These are phyloP conservation scores for Orycteropus afer DNA, from an alignment of 2,113 vertebrate genomes.

Conservation along the genomic window DNA sequence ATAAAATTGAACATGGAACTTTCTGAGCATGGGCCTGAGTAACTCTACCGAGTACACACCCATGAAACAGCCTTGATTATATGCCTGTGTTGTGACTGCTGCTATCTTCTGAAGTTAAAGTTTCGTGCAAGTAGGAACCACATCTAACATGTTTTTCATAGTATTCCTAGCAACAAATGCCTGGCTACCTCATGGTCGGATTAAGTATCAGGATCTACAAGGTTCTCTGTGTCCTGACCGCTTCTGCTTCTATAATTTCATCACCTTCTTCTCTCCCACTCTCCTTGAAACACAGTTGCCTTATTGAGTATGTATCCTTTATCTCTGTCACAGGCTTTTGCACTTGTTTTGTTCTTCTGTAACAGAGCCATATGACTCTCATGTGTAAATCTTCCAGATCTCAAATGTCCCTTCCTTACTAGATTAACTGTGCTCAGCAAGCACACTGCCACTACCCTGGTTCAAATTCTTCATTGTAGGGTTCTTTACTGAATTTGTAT, in stretches of 20 bases:
- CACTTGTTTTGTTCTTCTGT: background rate
- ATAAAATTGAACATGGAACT: background rate
- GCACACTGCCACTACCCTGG: background rate
- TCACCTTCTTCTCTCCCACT: too few species aligned
- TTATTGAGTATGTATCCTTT: background rate
- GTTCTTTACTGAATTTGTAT: background rate
- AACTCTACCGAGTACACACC: background rate
- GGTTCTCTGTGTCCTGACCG: background rate
- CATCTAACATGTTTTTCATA: fast-evolving
- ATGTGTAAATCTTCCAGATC: background rate
- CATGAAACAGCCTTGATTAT: background rate
- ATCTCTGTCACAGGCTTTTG: background rate
- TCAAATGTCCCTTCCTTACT: background rate
- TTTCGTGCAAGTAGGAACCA: background rate
- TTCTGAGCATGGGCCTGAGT: fast-evolving
- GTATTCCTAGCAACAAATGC: background rate
- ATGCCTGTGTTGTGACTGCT: too few species aligned
- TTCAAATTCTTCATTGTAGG: background rate
- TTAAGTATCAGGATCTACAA: background rate
- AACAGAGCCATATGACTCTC: background rate
- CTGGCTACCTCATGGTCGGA: fast-evolving
- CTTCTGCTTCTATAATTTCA: background rate
- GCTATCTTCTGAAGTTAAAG: background rate
- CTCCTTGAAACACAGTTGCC: background rate
- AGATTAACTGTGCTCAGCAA: background rate